phyloP scores from a whole-genome alignment of 1,140 invertebrate species.

The Xylocopa sonorina region DNA sequence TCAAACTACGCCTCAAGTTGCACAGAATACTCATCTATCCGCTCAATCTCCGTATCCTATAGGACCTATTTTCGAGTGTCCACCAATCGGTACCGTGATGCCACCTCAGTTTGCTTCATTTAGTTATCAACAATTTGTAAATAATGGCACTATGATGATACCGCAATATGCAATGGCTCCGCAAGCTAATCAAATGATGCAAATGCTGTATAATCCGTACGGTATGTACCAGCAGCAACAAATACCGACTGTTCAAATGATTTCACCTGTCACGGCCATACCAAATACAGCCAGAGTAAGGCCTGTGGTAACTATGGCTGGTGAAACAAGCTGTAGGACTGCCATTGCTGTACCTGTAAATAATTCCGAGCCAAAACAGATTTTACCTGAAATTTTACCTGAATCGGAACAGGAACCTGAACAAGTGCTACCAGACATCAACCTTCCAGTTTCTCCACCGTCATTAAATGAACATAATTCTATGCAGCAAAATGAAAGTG shows the following conservation, averaged over 20 bases:
- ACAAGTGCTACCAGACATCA: slow-evolving; percentile 71
- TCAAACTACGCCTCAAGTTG: slow-evolving; percentile 51
- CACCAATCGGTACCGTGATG: slow-evolving; percentile 77
- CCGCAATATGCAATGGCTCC: slow-evolving; percentile 83
- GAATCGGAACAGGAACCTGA: slow-evolving; percentile 64
- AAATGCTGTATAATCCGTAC: slow-evolving; percentile 83
- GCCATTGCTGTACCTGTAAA: slow-evolving; percentile 64
- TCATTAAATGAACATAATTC: slow-evolving; percentile 39
- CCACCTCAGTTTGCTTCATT: slow-evolving; percentile 81
- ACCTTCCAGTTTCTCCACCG: slow-evolving; percentile 58
- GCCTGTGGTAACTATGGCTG: slow-evolving; percentile 64
- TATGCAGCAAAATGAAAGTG: slow-evolving; percentile 45
- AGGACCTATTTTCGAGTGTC: slow-evolving; percentile 78
- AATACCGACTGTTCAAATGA: slow-evolving; percentile 82
- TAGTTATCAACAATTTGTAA: slow-evolving; percentile 84
- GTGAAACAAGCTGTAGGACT: slow-evolving; percentile 61
- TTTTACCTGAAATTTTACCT: slow-evolving; percentile 67
- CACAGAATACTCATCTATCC: slow-evolving; percentile 67
- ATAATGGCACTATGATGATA: slow-evolving; percentile 82
- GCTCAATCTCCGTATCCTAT: slow-evolving; percentile 74
- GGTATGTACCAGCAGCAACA: slow-evolving; percentile 83
- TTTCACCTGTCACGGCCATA: slow-evolving; percentile 81
- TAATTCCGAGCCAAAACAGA: slow-evolving; percentile 68
- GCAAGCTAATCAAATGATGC: slow-evolving; percentile 82
- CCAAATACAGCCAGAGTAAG: slow-evolving; percentile 70